A percentile compares a stretch with the other conserved stretches of the same genome.
phyloP scores from a whole-genome alignment of 2,113 vertebrate species.

The Epinephelus lanceolatus region DNA sequence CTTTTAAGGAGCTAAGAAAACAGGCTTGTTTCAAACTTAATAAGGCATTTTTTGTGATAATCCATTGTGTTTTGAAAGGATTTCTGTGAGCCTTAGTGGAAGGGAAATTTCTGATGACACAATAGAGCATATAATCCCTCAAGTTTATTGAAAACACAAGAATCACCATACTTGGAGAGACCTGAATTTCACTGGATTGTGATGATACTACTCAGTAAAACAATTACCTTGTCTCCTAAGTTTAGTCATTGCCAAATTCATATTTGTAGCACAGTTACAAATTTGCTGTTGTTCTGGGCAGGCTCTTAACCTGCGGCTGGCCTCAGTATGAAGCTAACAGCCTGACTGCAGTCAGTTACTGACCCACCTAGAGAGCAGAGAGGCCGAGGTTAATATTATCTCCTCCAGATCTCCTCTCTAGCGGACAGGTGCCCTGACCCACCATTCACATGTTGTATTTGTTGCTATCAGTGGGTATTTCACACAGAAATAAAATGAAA shows the following conservation, averaged over 20 bases:
- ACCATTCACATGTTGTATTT: background rate
- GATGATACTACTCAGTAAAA: conserved; percentile 18
- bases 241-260: conserved; percentile 19
- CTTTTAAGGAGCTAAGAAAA: conserved; percentile 20
- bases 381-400: conserved; percentile 25
- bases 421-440: conserved; percentile 1
- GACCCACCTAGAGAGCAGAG: background rate
- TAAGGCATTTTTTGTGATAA: conserved; percentile 15
- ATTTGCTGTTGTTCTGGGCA: background rate
- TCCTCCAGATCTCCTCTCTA: background rate
- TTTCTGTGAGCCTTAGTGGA: conserved; percentile 31
- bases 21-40: conserved; percentile 21
- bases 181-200: background rate
- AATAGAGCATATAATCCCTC: conserved; percentile 34
- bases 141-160: conserved; percentile 43
- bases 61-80: conserved; percentile 41
- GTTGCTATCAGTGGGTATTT: background rate
- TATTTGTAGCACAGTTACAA: background rate
- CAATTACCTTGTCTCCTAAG: conserved; percentile 26
- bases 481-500: background rate
- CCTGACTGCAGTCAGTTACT: background rate
- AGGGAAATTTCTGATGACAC: conserved; percentile 23
- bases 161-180: conserved; percentile 41
- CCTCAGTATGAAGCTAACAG: conserved; percentile 4
- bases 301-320: background rate